Percentiles rank a stretch among this genome's conserved stretches.
Conservation (phyloP, 2,888 invertebrate genomes). For the Cerastis leucographa region DNA sequence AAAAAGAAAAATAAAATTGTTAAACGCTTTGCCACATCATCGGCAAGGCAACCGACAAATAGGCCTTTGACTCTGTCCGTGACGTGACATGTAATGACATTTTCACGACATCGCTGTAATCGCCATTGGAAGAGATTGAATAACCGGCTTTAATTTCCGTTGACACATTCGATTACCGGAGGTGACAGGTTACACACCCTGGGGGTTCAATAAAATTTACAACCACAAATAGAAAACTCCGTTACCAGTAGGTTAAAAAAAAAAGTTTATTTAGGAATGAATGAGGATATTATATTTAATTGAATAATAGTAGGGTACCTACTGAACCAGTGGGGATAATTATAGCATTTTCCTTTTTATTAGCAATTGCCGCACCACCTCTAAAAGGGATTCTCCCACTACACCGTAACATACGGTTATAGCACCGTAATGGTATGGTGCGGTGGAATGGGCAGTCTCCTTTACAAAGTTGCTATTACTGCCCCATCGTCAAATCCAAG, state of each 20-base stretch:
- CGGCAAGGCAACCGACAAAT: not conserved
- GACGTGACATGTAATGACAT: slow-evolving; percentile 41
- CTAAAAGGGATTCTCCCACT: not conserved
- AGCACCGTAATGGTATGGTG: too few relatives aligned
- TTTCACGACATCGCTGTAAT: slow-evolving; percentile 31
- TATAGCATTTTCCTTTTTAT: not conserved
- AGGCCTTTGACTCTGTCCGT: not conserved
- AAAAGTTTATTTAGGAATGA: not conserved
- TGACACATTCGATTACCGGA: slow-evolving; percentile 68
- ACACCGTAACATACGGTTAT: too few relatives aligned
- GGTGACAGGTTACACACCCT: slow-evolving; percentile 71
- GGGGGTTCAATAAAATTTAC: slow-evolving; percentile 63
- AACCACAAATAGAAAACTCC: slow-evolving; percentile 29
- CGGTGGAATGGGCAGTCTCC: too few relatives aligned
- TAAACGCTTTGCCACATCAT: not conserved
- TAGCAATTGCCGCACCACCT: not conserved
- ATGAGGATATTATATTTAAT: slow-evolving; percentile 1
- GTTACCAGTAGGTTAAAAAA: not conserved
- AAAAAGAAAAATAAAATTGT: slow-evolving; percentile 1
- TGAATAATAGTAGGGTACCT: not conserved
- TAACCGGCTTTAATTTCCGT: slow-evolving; percentile 74
- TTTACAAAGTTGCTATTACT: not conserved
- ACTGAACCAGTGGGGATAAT: not conserved
- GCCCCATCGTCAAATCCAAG: not conserved
- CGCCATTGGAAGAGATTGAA: slow-evolving; percentile 59